Evolutionary conservation across 2,797 vertebrate species (phyloP).

Genomic region (Chelmon rostratus): DNA sequence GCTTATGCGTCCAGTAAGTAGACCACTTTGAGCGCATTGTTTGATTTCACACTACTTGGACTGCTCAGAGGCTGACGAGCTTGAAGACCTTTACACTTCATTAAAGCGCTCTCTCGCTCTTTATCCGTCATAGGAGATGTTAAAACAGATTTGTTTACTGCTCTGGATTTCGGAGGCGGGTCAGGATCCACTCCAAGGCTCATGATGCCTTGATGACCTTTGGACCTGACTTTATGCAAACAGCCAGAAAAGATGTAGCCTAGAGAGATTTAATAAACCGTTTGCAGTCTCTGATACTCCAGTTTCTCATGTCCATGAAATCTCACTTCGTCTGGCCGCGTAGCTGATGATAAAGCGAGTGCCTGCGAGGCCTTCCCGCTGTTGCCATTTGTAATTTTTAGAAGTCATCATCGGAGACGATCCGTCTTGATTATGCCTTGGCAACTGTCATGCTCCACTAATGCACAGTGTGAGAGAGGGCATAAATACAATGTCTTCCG

Average conservation of each 20-base stretch:
- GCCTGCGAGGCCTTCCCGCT: slow-evolving; percentile 69
- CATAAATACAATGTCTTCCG: slow-evolving; percentile 78
- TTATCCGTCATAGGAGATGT: slow-evolving; percentile 17
- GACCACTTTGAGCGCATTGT: slow-evolving; percentile 29
- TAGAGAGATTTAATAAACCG: slow-evolving; percentile 65
- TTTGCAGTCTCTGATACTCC: slow-evolving; percentile 53
- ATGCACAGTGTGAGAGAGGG: slow-evolving; percentile 76
- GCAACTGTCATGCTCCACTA: slow-evolving; percentile 82
- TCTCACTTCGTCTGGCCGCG: slow-evolving; percentile 59
- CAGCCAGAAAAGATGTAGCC: slow-evolving; percentile 51
- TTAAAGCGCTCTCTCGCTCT: slow-evolving; percentile 16
- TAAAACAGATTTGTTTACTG: slow-evolving; percentile 40
- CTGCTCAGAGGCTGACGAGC: slow-evolving; percentile 25
- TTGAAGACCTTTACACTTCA: slow-evolving; percentile 37
- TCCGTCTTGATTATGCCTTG: slow-evolving; percentile 85
- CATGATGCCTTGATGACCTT: slow-evolving; percentile 68
- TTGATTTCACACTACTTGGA: slow-evolving; percentile 25
- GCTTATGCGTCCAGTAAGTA: slow-evolving; percentile 37
- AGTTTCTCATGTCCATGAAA: slow-evolving; percentile 70
- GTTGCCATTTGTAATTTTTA: slow-evolving; percentile 85
- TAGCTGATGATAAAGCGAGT: slow-evolving; percentile 73
- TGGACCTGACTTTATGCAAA: slow-evolving; percentile 34
- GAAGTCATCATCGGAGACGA: slow-evolving; percentile 78
- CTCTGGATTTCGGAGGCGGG: slow-evolving; percentile 17
- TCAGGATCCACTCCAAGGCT: slow-evolving; percentile 51